Percentiles rank a stretch among this genome's conserved stretches.
Evolutionary conservation across 2,888 invertebrate species (phyloP).

Genomic region (Litoditis marina): DNA sequence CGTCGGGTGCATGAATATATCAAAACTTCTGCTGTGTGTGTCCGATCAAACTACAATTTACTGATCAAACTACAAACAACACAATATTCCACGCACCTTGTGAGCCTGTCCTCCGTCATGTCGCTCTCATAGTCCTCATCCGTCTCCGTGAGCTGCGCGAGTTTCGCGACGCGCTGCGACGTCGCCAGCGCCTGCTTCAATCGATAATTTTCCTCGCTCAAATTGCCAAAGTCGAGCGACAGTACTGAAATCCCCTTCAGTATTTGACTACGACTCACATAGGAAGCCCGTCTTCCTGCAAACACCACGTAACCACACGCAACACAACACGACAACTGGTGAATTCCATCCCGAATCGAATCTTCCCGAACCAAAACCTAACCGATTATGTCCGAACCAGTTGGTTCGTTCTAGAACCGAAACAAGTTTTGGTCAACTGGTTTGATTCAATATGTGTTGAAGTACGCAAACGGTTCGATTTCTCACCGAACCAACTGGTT

Average conservation of each 20-base stretch:
- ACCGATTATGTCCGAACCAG: too few species aligned
- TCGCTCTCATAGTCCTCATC: constrained; percentile 52
- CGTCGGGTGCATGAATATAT: too few species aligned
- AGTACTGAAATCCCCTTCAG: constrained; percentile 57
- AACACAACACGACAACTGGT: neutral
- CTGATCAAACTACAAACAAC: too few species aligned
- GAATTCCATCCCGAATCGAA: too few species aligned
- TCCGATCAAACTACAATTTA: too few species aligned
- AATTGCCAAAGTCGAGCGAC: constrained; percentile 52
- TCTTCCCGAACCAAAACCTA: too few species aligned
- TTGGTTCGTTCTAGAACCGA: too few species aligned
- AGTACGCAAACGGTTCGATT: too few species aligned
- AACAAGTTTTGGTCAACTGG: too few species aligned
- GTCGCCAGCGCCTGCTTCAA: constrained; percentile 43
- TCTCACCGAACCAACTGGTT: too few species aligned
- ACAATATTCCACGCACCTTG: neutral
- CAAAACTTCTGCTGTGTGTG: too few species aligned
- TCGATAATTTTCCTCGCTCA: constrained; percentile 51
- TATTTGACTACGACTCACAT: constrained; percentile 39
- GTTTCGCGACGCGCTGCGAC: constrained; percentile 28
- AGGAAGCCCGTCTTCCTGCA: constrained; percentile 41
- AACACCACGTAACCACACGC: constrained; percentile 11
- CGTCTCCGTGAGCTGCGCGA: constrained; percentile 36
- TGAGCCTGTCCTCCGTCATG: constrained; percentile 30
- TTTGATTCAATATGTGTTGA: too few species aligned